These are phyloP conservation scores for Eupeodes corollae DNA, from an alignment of 1,140 invertebrate genomes.

Conservation along the genomic window DNA sequence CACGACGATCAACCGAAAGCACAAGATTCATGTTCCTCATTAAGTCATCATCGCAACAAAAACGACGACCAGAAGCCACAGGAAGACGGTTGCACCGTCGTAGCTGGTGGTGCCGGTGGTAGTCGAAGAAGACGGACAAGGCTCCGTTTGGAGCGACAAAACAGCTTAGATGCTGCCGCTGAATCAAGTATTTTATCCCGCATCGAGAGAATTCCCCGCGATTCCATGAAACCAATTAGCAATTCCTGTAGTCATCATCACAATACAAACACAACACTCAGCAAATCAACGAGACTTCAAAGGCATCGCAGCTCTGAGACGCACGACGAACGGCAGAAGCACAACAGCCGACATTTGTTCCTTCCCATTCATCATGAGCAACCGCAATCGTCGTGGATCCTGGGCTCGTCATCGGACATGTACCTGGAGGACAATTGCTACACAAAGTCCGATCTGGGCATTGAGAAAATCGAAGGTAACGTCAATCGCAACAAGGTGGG, in stretches of 20 bases:
- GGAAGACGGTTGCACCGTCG: slow-evolving; percentile 12
- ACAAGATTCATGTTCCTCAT: not conserved
- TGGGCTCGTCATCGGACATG: slow-evolving; percentile 33
- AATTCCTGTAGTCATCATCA: slow-evolving; percentile 10
- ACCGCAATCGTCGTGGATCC: slow-evolving; percentile 23
- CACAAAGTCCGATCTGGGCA: slow-evolving; percentile 34
- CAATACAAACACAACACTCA: slow-evolving; percentile 1
- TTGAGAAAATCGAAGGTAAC: slow-evolving; percentile 16
- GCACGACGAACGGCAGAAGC: slow-evolving; percentile 29
- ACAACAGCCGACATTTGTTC: slow-evolving; percentile 23
- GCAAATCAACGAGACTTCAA: slow-evolving; percentile 20
- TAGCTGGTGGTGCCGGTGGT: slow-evolving; percentile 9
- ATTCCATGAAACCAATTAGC: too few relatives aligned
- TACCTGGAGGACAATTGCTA: slow-evolving; percentile 34
- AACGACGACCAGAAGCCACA: not conserved
- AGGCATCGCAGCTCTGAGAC: slow-evolving; percentile 34
- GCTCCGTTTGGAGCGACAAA: slow-evolving; percentile 22
- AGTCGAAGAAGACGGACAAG: slow-evolving; percentile 16
- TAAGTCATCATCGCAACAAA: not conserved
- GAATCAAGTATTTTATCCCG: slow-evolving; percentile 9
- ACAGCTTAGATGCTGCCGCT: slow-evolving; percentile 23
- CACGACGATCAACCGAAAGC: slow-evolving; percentile 1
- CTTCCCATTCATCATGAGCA: slow-evolving; percentile 23
- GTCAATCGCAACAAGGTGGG: slow-evolving; percentile 17
- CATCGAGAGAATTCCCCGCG: not conserved